Percentiles rank a stretch among this genome's conserved stretches.
These are phyloP conservation scores for Bagarius yarrelli DNA, from an alignment of 2,113 vertebrate species.

Conservation along the genomic window DNA sequence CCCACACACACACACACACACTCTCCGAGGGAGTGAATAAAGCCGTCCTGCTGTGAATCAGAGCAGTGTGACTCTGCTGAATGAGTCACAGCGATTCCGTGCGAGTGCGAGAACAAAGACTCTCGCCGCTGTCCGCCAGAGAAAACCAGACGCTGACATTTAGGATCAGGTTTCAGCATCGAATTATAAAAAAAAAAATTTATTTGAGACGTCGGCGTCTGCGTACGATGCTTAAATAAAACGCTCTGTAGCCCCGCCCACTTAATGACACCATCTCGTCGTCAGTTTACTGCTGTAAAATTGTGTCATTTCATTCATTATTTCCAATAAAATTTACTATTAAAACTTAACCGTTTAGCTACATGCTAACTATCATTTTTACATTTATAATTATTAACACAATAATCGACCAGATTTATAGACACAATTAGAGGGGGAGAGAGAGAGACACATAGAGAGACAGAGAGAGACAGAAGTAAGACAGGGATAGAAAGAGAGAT, in stretches of 20 bases:
- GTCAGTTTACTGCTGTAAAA: no score
- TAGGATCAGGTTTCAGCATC: background rate
- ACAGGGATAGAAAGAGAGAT: no score
- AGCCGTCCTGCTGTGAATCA: constrained; percentile 29
- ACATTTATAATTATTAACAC: no score
- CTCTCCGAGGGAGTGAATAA: constrained; percentile 5
- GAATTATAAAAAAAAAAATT: background rate
- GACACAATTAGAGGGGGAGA: no score
- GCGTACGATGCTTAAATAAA: background rate
- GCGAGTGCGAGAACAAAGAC: background rate
- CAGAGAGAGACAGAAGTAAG: no score
- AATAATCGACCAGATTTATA: no score
- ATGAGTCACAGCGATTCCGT: constrained; percentile 17
- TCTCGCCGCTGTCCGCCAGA: background rate
- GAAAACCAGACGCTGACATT: background rate
- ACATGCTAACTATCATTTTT: no score
- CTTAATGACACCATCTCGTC: background rate
- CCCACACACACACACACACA: background rate
- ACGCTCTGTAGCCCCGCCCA: background rate
- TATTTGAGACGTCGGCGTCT: no score
- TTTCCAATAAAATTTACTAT: no score
- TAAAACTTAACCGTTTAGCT: no score
- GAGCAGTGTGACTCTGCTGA: constrained; percentile 26
- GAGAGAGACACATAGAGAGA: no score
- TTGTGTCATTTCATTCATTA: no score